Conservation (phyloP, 2,797 vertebrate genomes). For the Streptopelia turtur region DNA sequence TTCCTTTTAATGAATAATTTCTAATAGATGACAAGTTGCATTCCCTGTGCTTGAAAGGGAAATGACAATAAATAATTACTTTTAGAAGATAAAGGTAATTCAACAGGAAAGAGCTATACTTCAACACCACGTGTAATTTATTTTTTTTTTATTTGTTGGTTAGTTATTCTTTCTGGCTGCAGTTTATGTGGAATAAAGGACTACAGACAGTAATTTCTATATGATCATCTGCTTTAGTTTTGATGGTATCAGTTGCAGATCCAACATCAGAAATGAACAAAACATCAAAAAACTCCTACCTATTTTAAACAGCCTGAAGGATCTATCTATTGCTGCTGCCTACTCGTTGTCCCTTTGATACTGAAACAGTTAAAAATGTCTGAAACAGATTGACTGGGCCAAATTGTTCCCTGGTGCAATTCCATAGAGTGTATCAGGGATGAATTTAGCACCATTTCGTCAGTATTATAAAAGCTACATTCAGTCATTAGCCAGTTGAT, state of each 20-base stretch:
- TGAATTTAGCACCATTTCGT: constrained; percentile 41
- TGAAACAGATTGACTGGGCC: background rate
- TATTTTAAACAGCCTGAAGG: background rate
- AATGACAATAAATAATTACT: background rate
- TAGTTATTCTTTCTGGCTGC: background rate
- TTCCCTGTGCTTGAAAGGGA: background rate
- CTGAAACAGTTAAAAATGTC: constrained; percentile 26
- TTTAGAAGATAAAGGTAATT: background rate
- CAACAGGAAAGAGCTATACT: background rate
- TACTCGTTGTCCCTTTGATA: background rate
- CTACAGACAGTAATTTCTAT: background rate
- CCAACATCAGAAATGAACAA: background rate
- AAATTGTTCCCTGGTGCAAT: constrained; percentile 20
- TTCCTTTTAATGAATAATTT: background rate
- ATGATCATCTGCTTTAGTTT: background rate
- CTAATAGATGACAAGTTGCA: background rate
- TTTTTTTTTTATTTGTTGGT: background rate
- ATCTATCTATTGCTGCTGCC: background rate
- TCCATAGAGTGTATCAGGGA: background rate
- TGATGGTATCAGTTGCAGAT: background rate
- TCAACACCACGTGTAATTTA: background rate
- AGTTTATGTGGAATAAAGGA: background rate
- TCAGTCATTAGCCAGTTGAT: constrained; percentile 36
- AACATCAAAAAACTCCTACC: background rate
- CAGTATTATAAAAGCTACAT: constrained; percentile 36